These are phyloP conservation scores for Eustalomyia histrio DNA, from an alignment of 2,888 invertebrate species.

Conservation along the genomic window DNA sequence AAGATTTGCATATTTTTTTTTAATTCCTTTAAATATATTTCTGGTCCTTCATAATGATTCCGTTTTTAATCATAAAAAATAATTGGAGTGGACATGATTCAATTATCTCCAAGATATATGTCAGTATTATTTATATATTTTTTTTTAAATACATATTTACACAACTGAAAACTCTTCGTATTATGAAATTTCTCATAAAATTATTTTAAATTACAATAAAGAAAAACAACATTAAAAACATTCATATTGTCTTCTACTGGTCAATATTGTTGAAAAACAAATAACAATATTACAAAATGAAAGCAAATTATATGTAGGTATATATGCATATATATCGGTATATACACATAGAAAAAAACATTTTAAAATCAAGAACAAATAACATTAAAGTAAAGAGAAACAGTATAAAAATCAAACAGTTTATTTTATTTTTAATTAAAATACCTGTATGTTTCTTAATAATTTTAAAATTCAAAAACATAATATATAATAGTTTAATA, in stretches of 20 bases:
- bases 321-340: background rate
- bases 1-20: no score
- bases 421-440: no score
- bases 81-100: conserved; percentile 28
- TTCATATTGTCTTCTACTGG: background rate
- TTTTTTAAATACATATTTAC: background rate
- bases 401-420: no score
- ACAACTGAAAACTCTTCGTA: background rate
- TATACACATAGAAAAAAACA: no score
- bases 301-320: conserved; percentile 1
- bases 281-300: conserved; percentile 23
- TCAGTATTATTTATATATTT: background rate
- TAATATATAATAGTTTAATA: no score
- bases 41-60: no score
- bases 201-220: background rate
- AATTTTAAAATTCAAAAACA: no score
- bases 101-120: background rate
- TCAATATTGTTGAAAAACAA: conserved; percentile 27
- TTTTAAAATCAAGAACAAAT: no score
- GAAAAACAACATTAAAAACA: background rate
- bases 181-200: background rate
- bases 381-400: no score
- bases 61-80: background rate
- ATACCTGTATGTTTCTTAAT: no score
- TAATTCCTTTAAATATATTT: no score